phyloP scores from a whole-genome alignment of 2,888 invertebrate species.

The Ctena decussata region DNA sequence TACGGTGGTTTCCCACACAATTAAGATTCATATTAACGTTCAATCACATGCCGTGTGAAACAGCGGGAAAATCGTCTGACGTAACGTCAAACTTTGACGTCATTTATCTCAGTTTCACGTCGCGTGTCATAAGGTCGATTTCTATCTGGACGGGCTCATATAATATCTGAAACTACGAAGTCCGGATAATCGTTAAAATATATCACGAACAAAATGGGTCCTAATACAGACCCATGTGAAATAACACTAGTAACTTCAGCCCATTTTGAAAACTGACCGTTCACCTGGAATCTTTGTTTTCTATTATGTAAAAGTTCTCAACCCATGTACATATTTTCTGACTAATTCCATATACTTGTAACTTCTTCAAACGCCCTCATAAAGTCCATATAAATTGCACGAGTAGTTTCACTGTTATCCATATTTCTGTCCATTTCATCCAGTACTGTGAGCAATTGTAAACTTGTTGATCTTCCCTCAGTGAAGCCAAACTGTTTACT shows the following conservation, averaged over 20 bases:
- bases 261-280: not conserved
- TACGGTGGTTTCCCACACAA: too few relatives aligned
- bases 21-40: too few relatives aligned
- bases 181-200: not conserved
- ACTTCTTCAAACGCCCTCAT: constrained; percentile 2
- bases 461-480: not conserved
- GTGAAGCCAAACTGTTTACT: constrained; percentile 42
- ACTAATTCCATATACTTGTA: constrained; percentile 12
- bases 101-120: too few relatives aligned
- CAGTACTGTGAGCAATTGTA: constrained; percentile 18
- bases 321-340: not conserved
- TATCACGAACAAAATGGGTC: not conserved
- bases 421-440: not conserved
- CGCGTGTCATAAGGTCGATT: too few relatives aligned
- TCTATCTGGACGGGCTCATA: too few relatives aligned
- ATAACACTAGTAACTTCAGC: not conserved
- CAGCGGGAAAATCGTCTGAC: too few relatives aligned
- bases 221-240: not conserved
- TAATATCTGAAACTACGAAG: not conserved
- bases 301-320: not conserved
- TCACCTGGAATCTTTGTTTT: not conserved
- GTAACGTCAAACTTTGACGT: too few relatives aligned
- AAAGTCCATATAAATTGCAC: not conserved
- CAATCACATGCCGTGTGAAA: too few relatives aligned
- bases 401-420: not conserved